Evolutionary conservation across 2,113 vertebrate genomes (phyloP).

Genomic region (Anhinga anhinga): DNA sequence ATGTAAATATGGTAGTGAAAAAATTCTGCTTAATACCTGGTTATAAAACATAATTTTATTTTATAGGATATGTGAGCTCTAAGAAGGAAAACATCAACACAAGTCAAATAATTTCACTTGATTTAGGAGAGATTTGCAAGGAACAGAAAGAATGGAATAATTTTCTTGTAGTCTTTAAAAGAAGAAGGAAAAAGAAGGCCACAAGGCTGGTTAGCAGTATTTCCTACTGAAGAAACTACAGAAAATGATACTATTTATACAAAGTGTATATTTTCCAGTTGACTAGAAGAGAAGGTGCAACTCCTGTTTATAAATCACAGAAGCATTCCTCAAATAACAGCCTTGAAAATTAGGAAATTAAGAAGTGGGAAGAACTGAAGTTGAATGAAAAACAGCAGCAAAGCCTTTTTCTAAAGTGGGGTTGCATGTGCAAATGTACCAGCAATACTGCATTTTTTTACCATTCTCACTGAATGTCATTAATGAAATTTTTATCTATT

Average conservation of each 20-base stretch:
- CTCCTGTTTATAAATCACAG: background rate
- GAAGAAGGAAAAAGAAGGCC: background rate
- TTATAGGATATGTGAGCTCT: background rate
- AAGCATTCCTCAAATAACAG: background rate
- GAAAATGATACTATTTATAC: background rate
- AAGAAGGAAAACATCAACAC: background rate
- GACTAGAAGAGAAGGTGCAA: background rate
- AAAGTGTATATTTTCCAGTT: background rate
- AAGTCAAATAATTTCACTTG: background rate
- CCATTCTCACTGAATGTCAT: background rate
- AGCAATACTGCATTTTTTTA: background rate
- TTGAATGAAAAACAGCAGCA: background rate
- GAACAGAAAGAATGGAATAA: background rate
- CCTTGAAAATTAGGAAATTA: background rate
- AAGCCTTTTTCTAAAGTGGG: background rate
- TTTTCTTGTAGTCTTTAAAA: background rate
- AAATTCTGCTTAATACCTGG: background rate
- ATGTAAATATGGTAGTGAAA: background rate
- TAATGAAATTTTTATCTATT: slow-evolving; percentile 27
- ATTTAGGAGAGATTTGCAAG: background rate
- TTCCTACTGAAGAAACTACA: background rate
- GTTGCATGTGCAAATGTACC: background rate
- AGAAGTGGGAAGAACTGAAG: background rate
- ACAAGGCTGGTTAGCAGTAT: background rate
- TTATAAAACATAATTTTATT: background rate